Conservation (phyloP, 2,797 vertebrate species). For the Anabas testudineus region DNA sequence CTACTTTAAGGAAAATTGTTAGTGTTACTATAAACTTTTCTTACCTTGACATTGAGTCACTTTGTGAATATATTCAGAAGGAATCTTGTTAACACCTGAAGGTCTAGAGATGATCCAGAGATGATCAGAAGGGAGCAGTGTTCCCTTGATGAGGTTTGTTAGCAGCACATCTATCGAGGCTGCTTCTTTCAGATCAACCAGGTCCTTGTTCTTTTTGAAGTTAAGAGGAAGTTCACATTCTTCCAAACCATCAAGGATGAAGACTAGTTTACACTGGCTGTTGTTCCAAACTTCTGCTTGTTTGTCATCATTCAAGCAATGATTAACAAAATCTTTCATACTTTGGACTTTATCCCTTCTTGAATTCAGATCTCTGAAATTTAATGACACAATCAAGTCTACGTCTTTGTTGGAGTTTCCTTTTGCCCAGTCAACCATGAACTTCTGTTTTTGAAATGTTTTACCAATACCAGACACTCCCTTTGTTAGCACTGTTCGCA, state of each 20-base stretch:
- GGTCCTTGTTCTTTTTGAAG: constrained; percentile 1
- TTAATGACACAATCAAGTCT: constrained; percentile 41
- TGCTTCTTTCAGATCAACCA: constrained; percentile 25
- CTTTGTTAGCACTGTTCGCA: constrained; percentile 52
- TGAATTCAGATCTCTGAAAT: constrained; percentile 59
- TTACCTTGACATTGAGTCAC: constrained; percentile 54
- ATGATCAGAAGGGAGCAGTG: constrained; percentile 43
- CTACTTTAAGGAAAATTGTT: no score
- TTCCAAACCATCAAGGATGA: constrained; percentile 57
- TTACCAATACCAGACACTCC: constrained; percentile 63
- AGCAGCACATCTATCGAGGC: constrained; percentile 50
- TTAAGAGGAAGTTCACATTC: constrained; percentile 6
- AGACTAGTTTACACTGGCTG: constrained; percentile 15
- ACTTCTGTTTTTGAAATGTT: constrained; percentile 51
- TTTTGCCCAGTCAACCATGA: constrained; percentile 48
- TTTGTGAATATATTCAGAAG: not conserved
- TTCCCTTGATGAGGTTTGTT: constrained; percentile 58
- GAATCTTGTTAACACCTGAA: constrained; percentile 37
- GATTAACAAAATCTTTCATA: constrained; percentile 45
- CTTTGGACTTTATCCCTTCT: not conserved
- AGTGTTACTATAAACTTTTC: no score
- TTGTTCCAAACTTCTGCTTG: fast-evolving
- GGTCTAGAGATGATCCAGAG: constrained; percentile 55
- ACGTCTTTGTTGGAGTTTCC: fast-evolving
- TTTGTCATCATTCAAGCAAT: constrained; percentile 3